Conservation (phyloP, 30 jellyfish, hydroid and myxozoan species). For the Aurelia aurita region DNA sequence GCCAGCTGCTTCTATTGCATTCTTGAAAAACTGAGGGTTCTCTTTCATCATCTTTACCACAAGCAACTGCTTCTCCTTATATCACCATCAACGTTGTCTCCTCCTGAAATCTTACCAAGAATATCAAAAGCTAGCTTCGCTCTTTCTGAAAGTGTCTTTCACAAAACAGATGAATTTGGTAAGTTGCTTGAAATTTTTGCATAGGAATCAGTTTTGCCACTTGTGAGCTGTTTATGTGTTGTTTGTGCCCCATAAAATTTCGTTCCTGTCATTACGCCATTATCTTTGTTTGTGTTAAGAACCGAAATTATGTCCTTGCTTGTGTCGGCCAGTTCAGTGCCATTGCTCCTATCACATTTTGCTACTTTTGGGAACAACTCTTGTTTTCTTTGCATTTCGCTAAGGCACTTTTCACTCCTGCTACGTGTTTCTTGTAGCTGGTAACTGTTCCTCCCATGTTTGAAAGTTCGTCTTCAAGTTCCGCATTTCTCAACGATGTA, state of each 20-base stretch:
- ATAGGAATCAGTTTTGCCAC: neutral
- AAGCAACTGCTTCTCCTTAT: neutral
- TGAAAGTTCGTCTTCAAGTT: neutral
- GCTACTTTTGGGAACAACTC: neutral
- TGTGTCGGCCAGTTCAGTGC: slow-evolving; percentile 2
- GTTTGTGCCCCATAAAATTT: neutral
- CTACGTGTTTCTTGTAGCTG: neutral
- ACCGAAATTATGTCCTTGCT: neutral
- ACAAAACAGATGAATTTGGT: neutral
- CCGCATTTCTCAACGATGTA: neutral
- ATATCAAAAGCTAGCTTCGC: neutral
- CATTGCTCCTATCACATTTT: neutral
- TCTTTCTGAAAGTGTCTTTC: neutral
- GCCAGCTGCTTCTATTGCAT: slow-evolving; percentile 3
- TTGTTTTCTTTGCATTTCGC: neutral
- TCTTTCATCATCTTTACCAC: neutral
- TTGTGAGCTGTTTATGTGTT: neutral
- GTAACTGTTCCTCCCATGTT: neutral
- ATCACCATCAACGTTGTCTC: neutral
- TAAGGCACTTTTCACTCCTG: slow-evolving; percentile 9
- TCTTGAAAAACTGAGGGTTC: neutral
- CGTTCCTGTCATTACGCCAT: neutral
- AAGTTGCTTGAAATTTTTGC: neutral
- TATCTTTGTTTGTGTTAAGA: neutral
- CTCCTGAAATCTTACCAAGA: slow-evolving; percentile 8